Conservation (phyloP, 2,113 vertebrate species). For the Phainopepla nitens region DNA sequence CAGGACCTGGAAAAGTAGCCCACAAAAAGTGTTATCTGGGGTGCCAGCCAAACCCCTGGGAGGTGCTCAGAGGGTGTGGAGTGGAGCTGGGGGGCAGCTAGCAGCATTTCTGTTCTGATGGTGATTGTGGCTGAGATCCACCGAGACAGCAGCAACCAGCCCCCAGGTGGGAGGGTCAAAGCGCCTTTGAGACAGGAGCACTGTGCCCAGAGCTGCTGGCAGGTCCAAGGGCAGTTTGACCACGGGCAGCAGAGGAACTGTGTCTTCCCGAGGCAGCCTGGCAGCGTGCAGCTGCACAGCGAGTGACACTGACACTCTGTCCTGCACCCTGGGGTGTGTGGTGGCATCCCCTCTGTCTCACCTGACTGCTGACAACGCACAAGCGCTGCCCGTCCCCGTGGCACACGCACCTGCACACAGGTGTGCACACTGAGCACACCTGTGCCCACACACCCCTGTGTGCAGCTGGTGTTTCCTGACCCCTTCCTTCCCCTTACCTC, state of each 20-base stretch:
- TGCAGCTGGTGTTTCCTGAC: background rate
- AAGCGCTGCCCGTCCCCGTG: background rate
- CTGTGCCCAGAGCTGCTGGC: background rate
- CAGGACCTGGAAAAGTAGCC: background rate
- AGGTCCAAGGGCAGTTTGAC: background rate
- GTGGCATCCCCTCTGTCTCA: background rate
- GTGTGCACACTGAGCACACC: background rate
- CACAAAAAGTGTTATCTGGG: background rate
- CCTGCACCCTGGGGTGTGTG: background rate
- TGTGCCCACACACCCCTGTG: background rate
- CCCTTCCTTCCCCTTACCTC: background rate
- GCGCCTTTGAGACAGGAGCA: background rate
- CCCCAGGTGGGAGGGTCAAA: accelerated
- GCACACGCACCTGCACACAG: background rate
- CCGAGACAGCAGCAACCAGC: background rate
- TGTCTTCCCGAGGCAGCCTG: background rate
- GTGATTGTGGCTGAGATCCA: background rate
- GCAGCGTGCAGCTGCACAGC: background rate
- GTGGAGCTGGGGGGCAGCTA: background rate
- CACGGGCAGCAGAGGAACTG: background rate
- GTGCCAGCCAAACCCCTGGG: background rate
- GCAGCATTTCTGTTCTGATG: background rate
- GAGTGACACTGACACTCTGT: background rate
- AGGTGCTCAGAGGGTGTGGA: background rate
- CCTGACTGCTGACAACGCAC: background rate